phyloP scores from a whole-genome alignment of 2,888 invertebrate species.

The Pristionchus exspectatus region DNA sequence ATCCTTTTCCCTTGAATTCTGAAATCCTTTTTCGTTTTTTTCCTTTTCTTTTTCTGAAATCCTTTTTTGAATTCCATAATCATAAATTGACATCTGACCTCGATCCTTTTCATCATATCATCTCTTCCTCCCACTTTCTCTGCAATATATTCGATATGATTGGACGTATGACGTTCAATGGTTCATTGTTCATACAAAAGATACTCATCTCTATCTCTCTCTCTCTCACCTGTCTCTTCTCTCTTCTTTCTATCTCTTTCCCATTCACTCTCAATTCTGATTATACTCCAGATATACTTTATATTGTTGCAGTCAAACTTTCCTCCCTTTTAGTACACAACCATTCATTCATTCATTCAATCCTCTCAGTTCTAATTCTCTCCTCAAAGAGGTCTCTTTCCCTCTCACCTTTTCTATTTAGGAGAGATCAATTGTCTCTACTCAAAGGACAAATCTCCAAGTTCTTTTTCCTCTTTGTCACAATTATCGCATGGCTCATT shows the following conservation, averaged over 20 bases:
- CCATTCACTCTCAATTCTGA: neutral
- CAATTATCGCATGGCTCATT: no score
- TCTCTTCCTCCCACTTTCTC: neutral
- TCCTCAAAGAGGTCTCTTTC: neutral
- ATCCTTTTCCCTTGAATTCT: neutral
- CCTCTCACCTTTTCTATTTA: neutral
- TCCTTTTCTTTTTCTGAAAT: no score
- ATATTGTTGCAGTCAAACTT: neutral
- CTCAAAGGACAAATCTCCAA: no score
- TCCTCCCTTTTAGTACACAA: no score
- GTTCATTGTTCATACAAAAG: conserved; percentile 14
- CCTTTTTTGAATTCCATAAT: no score
- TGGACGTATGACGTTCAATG: conserved; percentile 21
- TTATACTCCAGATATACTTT: conserved; percentile 7
- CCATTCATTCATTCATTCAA: no score
- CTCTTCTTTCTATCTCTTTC: neutral
- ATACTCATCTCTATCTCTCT: neutral
- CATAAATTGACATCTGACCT: neutral
- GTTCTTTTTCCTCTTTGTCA: no score
- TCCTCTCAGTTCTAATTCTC: neutral
- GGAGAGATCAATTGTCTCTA: no score
- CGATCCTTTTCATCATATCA: conserved; percentile 2
- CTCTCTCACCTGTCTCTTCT: conserved; percentile 6
- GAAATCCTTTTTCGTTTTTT: no score
- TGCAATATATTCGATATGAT: conserved; percentile 17